phyloP scores from a whole-genome alignment of 2,888 invertebrate species.

The Eulithis testata region DNA sequence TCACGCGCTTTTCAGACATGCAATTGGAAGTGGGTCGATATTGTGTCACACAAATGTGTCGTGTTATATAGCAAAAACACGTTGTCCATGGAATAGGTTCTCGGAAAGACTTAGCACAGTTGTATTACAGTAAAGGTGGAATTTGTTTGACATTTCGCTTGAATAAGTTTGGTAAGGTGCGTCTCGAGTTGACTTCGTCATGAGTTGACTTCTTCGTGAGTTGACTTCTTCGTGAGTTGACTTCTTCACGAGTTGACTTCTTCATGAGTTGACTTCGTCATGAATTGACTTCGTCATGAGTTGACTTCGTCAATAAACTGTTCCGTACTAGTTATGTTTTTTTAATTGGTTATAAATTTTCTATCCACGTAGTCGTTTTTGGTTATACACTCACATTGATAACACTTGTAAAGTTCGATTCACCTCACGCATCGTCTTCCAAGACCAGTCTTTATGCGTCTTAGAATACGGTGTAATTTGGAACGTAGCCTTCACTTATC shows the following conservation, averaged over 20 bases:
- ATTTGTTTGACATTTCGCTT: slow-evolving; percentile 4
- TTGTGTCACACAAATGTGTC: slow-evolving; percentile 26
- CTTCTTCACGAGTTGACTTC: slow-evolving; percentile 5
- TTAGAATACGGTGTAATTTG: slow-evolving; percentile 45
- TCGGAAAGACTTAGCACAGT: slow-evolving; percentile 9
- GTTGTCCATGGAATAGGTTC: slow-evolving; percentile 15
- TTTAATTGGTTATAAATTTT: not conserved
- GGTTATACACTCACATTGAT: slow-evolving; percentile 16
- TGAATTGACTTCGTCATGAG: not conserved
- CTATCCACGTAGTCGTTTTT: slow-evolving; percentile 22
- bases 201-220: not conserved
- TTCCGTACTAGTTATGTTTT: not conserved
- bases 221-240: too few species aligned
- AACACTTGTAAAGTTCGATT: slow-evolving; percentile 5
- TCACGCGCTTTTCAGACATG: slow-evolving; percentile 44
- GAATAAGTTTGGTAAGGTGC: not conserved
- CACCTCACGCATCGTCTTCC: slow-evolving; percentile 10
- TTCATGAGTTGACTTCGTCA: not conserved
- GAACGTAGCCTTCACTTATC: not conserved
- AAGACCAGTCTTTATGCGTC: not conserved
- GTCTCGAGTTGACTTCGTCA: slow-evolving; percentile 8
- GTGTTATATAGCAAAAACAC: slow-evolving; percentile 23
- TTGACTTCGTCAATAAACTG: slow-evolving; percentile 1
- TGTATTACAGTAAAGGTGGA: not conserved
- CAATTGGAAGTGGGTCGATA: slow-evolving; percentile 33